A percentile compares a stretch with the other conserved stretches of the same genome.
phyloP scores from a whole-genome alignment of 2,113 vertebrate genomes.

The Centropus unirufus region DNA sequence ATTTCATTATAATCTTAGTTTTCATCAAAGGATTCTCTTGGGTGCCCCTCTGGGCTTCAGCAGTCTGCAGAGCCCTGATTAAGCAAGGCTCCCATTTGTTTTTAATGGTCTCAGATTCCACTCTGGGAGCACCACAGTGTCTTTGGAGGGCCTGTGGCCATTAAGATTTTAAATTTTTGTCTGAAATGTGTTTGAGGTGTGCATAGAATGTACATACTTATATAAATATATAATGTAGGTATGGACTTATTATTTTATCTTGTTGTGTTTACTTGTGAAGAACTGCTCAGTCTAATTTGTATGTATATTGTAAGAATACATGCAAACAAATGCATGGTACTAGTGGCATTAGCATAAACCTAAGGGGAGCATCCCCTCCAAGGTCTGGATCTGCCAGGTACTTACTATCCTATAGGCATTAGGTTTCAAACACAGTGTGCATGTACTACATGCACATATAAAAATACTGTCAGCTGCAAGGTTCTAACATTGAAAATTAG shows the following conservation, averaged over 20 bases:
- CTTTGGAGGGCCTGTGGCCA: neutral
- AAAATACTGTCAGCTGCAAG: neutral
- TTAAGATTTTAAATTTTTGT: neutral
- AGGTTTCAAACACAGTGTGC: neutral
- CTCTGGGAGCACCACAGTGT: neutral
- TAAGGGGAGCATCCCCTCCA: neutral
- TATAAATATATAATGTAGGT: neutral
- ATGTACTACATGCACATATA: neutral
- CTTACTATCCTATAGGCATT: neutral
- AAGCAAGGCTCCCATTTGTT: slow-evolving; percentile 5
- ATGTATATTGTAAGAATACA: neutral
- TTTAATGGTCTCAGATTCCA: neutral
- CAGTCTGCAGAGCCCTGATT: neutral
- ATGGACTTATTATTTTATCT: neutral
- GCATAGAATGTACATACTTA: neutral
- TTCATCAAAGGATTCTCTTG: neutral
- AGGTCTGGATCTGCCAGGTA: neutral
- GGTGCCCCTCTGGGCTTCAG: neutral
- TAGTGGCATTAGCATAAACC: neutral
- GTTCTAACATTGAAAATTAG: neutral
- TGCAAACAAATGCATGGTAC: fast-evolving
- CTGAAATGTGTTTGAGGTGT: neutral
- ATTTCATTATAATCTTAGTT: neutral
- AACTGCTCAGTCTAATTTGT: neutral
- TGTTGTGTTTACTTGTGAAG: neutral